Percentiles rank a stretch among this genome's conserved stretches.
Conservation (phyloP, 2,797 vertebrate species). For the Myotis pilosus region DNA sequence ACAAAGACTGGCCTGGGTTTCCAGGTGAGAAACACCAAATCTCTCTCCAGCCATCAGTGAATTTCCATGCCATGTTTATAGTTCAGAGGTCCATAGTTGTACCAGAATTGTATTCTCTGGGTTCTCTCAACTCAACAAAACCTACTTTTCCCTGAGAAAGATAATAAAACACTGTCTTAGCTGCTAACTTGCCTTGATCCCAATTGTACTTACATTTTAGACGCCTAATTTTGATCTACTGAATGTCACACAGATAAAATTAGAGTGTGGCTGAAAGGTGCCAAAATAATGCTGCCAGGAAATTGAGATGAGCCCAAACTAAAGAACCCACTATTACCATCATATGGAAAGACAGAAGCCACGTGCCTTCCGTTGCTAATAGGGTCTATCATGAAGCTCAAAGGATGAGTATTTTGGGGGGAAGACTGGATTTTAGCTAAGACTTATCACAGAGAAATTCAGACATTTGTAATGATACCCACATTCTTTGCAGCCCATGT, state of each 20-base stretch:
- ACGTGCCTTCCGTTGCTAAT: background rate
- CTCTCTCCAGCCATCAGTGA: background rate
- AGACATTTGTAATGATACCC: background rate
- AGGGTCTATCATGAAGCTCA: background rate
- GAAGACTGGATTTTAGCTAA: conserved; percentile 8
- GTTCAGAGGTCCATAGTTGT: background rate
- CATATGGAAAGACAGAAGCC: background rate
- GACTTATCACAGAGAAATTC: background rate
- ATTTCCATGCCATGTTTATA: background rate
- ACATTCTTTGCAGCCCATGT: background rate
- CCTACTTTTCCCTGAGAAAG: background rate
- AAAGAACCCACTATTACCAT: background rate
- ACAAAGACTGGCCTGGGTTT: background rate
- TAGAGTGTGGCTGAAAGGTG: background rate
- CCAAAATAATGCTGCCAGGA: background rate
- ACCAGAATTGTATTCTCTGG: background rate
- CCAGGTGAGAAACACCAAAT: background rate
- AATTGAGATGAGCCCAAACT: background rate
- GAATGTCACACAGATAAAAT: background rate
- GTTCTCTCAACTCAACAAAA: background rate
- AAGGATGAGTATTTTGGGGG: background rate
- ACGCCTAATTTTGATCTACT: background rate
- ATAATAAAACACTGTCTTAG: background rate
- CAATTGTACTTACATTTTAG: background rate
- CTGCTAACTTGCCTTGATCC: background rate